Conservation (phyloP, 2,113 vertebrate species). For the Psophia crepitans region DNA sequence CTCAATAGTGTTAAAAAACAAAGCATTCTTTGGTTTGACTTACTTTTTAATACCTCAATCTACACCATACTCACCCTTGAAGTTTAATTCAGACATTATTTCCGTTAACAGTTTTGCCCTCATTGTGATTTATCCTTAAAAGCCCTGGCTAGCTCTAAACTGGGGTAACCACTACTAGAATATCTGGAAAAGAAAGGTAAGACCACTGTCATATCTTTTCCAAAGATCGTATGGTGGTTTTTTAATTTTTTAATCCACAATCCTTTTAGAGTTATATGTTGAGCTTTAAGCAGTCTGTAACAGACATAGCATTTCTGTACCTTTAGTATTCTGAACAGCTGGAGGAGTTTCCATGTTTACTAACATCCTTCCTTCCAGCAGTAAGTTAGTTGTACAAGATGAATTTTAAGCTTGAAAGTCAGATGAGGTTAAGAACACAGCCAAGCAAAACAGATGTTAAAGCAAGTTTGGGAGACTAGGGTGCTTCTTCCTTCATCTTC, state of each 20-base stretch:
- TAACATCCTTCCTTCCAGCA: not conserved
- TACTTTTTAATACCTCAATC: not conserved
- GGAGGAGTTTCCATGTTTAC: not conserved
- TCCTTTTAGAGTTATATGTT: not conserved
- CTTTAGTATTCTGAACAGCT: not conserved
- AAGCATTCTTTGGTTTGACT: not conserved
- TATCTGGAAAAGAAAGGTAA: conserved; percentile 17
- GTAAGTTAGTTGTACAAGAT: not conserved
- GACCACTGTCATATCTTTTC: not conserved
- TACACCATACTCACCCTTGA: not conserved
- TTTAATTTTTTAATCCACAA: not conserved
- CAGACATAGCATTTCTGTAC: not conserved
- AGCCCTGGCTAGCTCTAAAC: conserved; percentile 36
- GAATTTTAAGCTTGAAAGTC: not conserved
- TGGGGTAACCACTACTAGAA: conserved; percentile 7
- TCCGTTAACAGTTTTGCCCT: not conserved
- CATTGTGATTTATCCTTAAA: conserved; percentile 19
- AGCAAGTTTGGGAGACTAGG: not conserved
- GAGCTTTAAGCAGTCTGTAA: not conserved
- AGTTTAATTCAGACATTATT: conserved; percentile 14
- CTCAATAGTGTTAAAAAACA: not conserved
- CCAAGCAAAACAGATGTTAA: not conserved
- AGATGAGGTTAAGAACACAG: not conserved
- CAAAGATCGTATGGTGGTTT: not conserved
- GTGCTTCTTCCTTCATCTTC: not conserved